Conservation (phyloP, 2,888 invertebrate species). For the Bellardia bayeri region DNA sequence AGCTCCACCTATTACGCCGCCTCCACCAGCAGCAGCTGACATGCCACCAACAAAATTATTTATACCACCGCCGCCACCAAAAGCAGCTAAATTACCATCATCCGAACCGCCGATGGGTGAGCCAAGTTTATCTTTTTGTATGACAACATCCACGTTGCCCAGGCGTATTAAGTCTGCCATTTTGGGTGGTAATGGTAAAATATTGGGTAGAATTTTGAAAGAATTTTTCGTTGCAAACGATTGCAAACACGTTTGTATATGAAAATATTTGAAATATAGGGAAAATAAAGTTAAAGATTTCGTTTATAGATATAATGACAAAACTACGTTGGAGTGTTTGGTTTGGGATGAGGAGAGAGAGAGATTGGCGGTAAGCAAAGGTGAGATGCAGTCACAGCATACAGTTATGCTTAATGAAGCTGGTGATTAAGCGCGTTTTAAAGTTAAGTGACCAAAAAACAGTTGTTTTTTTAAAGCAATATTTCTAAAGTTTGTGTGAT, state of each 20-base stretch:
- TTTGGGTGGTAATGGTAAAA: conserved; percentile 73
- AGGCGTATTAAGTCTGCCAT: conserved; percentile 91
- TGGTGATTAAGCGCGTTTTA: conserved; percentile 47
- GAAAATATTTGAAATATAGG: background rate
- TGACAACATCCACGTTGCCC: conserved; percentile 87
- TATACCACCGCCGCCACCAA: conserved; percentile 77
- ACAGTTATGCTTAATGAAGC: conserved; percentile 10
- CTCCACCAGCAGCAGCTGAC: conserved; percentile 79
- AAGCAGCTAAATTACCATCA: conserved; percentile 87
- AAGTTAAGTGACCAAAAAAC: background rate
- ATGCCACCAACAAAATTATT: conserved; percentile 82
- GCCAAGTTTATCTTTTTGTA: conserved; percentile 90
- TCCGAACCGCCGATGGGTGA: conserved; percentile 95
- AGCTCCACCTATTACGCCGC: conserved; percentile 74
- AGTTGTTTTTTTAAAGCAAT: conserved; percentile 10
- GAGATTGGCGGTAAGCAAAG: conserved; percentile 7
- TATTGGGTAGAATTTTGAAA: conserved; percentile 73
- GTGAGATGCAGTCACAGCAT: background rate
- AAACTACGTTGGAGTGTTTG: background rate
- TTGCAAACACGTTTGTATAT: background rate
- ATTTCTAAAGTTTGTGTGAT: background rate
- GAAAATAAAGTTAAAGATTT: background rate
- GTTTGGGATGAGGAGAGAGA: background rate
- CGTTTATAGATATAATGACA: background rate
- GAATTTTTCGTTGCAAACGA: conserved; percentile 55